A percentile compares a stretch with the other conserved stretches of the same genome.
phyloP scores from a whole-genome alignment of 2,113 vertebrate species.

The Prunella fulvescens region DNA sequence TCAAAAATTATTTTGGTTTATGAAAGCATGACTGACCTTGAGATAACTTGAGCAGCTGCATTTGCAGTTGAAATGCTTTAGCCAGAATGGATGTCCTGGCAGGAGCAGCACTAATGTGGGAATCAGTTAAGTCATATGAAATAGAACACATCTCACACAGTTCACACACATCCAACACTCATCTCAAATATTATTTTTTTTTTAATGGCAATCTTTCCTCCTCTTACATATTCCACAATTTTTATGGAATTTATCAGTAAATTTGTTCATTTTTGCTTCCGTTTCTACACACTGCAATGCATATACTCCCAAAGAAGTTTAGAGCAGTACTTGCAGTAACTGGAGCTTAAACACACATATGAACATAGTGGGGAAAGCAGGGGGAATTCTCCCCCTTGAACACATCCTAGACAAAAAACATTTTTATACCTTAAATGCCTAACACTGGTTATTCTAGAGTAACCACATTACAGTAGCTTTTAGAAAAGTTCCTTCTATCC shows the following conservation, averaged over 20 bases:
- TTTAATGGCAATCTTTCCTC: not conserved
- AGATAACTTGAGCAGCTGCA: not conserved
- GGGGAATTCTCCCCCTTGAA: not conserved
- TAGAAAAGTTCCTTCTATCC: not conserved
- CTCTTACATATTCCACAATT: not conserved
- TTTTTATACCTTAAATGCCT: not conserved
- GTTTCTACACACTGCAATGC: not conserved
- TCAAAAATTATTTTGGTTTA: not conserved
- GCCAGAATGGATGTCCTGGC: not conserved
- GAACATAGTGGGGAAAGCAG: not conserved
- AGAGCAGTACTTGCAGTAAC: not conserved
- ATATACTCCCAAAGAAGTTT: not conserved
- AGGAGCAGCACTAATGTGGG: not conserved
- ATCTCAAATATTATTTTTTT: not conserved
- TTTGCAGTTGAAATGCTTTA: not conserved
- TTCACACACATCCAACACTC: not conserved
- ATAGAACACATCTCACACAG: not conserved
- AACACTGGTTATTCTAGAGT: not conserved
- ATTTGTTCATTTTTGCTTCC: not conserved
- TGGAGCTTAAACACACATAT: not conserved
- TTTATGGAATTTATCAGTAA: not conserved
- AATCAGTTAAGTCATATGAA: not conserved
- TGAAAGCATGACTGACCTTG: not conserved
- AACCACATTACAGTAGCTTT: not conserved
- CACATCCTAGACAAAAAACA: not conserved